Evolutionary conservation across 1,140 invertebrate species (phyloP).

Genomic region (Diprion similis): DNA sequence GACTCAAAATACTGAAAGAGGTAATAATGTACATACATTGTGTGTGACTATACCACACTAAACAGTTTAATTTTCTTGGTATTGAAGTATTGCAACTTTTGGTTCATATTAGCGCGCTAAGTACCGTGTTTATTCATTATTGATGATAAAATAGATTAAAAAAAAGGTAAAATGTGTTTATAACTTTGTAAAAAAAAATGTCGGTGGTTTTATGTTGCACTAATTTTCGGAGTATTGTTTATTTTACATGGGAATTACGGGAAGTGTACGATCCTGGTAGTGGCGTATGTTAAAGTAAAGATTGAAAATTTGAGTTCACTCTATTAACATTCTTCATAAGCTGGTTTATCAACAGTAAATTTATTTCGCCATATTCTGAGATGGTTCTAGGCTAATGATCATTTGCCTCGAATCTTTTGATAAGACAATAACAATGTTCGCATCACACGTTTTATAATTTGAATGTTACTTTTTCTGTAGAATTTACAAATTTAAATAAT

Average conservation of each 20-base stretch:
- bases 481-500: slow-evolving; percentile 40
- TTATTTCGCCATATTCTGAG: slow-evolving; percentile 18
- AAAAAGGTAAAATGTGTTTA: too few species aligned
- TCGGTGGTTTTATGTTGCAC: not conserved
- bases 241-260: not conserved
- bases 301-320: not conserved
- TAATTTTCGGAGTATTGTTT: not conserved
- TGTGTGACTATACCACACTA: not conserved
- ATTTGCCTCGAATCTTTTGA: slow-evolving; percentile 20
- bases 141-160: too few species aligned
- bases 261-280: not conserved
- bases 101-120: too few species aligned
- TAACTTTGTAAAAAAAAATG: too few species aligned
- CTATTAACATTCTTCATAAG: not conserved
- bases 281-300: not conserved
- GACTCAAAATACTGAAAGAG: slow-evolving; percentile 1
- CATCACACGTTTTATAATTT: slow-evolving; percentile 7
- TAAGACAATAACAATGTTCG: not conserved
- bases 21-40: slow-evolving; percentile 2
- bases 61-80: too few species aligned
- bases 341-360: not conserved
- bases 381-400: slow-evolving; percentile 21
- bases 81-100: too few species aligned
- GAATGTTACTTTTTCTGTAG: slow-evolving; percentile 31
- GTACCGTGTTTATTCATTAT: too few species aligned